Evolutionary conservation across 2,113 vertebrate genomes (phyloP).

Genomic region (Noturus placidus): DNA sequence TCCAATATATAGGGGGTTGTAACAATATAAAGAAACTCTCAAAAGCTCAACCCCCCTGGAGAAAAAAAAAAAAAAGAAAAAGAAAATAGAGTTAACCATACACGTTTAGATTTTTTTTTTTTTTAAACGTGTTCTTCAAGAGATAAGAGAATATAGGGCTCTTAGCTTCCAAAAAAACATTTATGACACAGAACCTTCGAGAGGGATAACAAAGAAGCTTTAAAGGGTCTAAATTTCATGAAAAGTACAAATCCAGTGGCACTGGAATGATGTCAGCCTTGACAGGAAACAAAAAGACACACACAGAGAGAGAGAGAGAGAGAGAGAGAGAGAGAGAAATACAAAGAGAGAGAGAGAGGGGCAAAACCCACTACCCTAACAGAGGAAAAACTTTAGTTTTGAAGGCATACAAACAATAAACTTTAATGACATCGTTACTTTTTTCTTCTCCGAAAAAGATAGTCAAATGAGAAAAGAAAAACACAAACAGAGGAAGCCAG

Average conservation of each 20-base stretch:
- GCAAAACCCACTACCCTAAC: background rate
- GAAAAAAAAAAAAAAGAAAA: background rate
- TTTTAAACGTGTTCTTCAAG: background rate
- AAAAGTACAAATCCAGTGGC: background rate
- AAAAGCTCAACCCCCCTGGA: background rate
- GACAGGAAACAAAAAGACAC: constrained; percentile 10
- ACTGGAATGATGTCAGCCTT: background rate
- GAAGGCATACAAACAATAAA: constrained; percentile 45
- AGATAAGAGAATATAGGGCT: background rate
- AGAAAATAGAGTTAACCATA: background rate
- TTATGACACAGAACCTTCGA: background rate
- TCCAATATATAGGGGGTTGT: no score
- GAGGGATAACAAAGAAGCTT: background rate
- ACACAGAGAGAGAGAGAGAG: background rate
- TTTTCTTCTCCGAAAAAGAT: constrained; percentile 19
- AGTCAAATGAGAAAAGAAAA: background rate
- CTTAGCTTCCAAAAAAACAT: background rate
- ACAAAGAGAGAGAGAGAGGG: background rate
- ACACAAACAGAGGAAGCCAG: constrained; percentile 2
- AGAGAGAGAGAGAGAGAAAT: background rate
- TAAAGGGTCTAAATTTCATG: background rate
- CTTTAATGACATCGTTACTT: constrained; percentile 24
- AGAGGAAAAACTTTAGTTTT: constrained; percentile 9
- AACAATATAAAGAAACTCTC: background rate
- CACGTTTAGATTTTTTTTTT: no score